phyloP scores from a whole-genome alignment of 2,888 invertebrate genomes.

The Pyrochroa serraticornis region DNA sequence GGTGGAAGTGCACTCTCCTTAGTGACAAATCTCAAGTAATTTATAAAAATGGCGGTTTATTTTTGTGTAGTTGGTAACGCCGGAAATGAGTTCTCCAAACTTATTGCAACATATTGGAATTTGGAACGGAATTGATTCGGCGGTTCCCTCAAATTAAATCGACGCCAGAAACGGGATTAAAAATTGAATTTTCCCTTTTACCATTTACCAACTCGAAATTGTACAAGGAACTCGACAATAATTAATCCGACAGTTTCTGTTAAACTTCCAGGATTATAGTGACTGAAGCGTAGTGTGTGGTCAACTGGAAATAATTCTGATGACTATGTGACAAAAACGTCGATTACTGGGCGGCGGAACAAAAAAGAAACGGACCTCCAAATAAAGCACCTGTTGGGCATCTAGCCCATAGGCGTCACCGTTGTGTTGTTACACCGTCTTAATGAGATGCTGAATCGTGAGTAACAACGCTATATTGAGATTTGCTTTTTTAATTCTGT shows the following conservation, averaged over 20 bases:
- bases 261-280: neutral
- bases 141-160: too few species aligned
- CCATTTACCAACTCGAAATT: too few species aligned
- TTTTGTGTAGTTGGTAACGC: neutral
- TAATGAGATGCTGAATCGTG: neutral
- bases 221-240: too few species aligned
- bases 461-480: neutral
- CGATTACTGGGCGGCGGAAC: conserved; percentile 7
- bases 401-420: conserved; percentile 8
- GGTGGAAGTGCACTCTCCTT: conserved; percentile 21
- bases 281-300: conserved; percentile 14
- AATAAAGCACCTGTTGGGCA: conserved; percentile 7
- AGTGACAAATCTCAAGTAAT: conserved; percentile 22
- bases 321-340: conserved; percentile 9
- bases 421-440: too few species aligned
- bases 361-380: conserved; percentile 3
- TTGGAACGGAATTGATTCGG: too few species aligned
- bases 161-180: too few species aligned
- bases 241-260: too few species aligned
- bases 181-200: too few species aligned
- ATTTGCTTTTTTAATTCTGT: too few species aligned
- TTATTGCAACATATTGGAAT: too few species aligned
- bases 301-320: conserved; percentile 11
- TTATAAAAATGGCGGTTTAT: conserved; percentile 12
- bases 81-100: too few species aligned